phyloP scores from a whole-genome alignment of 1,140 invertebrate species.

The Drosophila bocqueti region DNA sequence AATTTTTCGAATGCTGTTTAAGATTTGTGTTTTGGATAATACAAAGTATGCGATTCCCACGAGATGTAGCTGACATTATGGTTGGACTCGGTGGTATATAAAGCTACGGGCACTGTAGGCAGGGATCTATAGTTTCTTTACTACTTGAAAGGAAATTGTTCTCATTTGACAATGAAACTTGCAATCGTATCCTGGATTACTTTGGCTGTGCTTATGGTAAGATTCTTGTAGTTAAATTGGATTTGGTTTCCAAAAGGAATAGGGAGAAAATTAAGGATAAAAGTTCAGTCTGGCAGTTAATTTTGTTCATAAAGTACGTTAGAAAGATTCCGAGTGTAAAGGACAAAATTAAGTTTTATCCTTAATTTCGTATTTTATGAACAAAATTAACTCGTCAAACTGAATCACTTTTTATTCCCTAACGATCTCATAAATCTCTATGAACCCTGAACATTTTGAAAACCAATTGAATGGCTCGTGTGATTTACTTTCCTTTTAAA shows the following conservation, averaged over 20 bases:
- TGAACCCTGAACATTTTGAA: background rate
- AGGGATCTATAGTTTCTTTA: constrained; percentile 9
- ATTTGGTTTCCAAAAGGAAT: background rate
- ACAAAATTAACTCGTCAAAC: background rate
- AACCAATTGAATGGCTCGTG: background rate
- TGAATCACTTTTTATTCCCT: background rate
- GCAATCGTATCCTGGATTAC: constrained; percentile 8
- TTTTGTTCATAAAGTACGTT: too few species aligned
- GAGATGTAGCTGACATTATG: background rate
- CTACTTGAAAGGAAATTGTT: background rate
- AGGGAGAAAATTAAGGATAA: too few species aligned
- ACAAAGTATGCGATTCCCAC: constrained; percentile 4
- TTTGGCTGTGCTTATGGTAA: constrained; percentile 45
- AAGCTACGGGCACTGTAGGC: background rate
- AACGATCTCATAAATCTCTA: background rate
- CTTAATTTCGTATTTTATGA: background rate
- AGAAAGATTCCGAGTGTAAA: too few species aligned
- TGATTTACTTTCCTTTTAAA: background rate
- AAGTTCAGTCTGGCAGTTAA: too few species aligned
- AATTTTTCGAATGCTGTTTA: constrained; percentile 1
- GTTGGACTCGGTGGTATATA: constrained; percentile 16
- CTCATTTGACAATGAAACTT: constrained; percentile 39
- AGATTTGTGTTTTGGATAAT: constrained; percentile 36
- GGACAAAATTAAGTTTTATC: background rate
- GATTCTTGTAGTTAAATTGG: background rate